Evolutionary conservation across 2,888 invertebrate genomes (phyloP).

Genomic region (Cephus spinipes): DNA sequence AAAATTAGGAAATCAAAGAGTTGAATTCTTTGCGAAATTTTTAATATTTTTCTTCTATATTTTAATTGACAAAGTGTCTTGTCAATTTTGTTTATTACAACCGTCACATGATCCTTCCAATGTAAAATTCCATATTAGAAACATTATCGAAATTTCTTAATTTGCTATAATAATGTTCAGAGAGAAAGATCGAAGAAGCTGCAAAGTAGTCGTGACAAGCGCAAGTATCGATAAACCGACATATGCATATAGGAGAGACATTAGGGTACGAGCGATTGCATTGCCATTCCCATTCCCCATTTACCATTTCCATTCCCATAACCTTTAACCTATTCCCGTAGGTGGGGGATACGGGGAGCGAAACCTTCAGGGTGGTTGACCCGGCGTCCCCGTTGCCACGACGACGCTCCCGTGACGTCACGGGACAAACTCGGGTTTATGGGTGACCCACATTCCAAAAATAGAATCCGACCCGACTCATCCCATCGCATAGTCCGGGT

Average conservation of each 20-base stretch:
- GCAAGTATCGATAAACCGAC: too few species aligned
- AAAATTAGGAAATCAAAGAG: too few species aligned
- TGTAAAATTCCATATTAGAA: too few species aligned
- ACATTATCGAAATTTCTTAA: too few species aligned
- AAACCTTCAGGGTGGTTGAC: conserved; percentile 52
- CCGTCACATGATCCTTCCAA: too few species aligned
- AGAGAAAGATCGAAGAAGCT: background rate
- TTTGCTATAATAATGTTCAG: too few species aligned
- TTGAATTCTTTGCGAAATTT: too few species aligned
- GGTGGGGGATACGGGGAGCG: background rate
- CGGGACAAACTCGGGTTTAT: conserved; percentile 63
- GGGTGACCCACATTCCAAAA: conserved; percentile 65
- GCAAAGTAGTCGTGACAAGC: too few species aligned
- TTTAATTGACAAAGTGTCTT: too few species aligned
- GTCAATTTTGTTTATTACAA: too few species aligned
- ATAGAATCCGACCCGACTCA: conserved; percentile 51
- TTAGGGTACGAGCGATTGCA: background rate
- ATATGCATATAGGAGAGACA: background rate
- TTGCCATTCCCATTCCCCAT: conserved; percentile 18
- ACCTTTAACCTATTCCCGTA: conserved; percentile 34
- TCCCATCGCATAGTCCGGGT: conserved; percentile 16
- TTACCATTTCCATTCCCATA: conserved; percentile 30
- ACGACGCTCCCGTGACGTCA: conserved; percentile 64
- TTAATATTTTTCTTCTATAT: too few species aligned
- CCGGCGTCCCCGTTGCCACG: conserved; percentile 62